These are phyloP conservation scores for Toxotes lorentzi DNA, from an alignment of 2,797 vertebrate genomes.

Conservation along the genomic window DNA sequence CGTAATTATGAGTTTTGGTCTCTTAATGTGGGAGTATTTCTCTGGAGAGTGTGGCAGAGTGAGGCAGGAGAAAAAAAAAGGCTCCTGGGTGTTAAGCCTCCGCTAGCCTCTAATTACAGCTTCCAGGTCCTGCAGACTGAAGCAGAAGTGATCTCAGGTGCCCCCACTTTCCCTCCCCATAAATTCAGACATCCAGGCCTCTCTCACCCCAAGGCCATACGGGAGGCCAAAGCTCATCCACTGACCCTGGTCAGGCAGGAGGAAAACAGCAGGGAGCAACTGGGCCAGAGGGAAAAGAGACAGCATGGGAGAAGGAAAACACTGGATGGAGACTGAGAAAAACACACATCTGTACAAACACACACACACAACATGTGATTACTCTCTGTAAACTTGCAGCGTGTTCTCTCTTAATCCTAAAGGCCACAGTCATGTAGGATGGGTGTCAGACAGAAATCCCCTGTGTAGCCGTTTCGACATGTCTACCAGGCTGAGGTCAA, in stretches of 20 bases:
- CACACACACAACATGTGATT: constrained; percentile 16
- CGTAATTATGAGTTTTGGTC: constrained; percentile 72
- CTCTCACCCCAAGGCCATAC: constrained; percentile 45
- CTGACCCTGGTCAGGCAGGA: constrained; percentile 57
- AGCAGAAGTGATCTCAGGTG: constrained; percentile 43
- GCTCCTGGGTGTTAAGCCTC: constrained; percentile 46
- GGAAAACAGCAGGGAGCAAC: constrained; percentile 51
- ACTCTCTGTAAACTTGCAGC: constrained; percentile 5
- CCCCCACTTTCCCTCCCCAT: constrained; percentile 2
- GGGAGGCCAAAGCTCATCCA: constrained; percentile 65
- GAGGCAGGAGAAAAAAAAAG: constrained; percentile 18
- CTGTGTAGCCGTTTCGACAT: constrained; percentile 44
- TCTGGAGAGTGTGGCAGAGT: constrained; percentile 25
- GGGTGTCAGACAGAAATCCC: constrained; percentile 25
- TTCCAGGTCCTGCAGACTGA: constrained; percentile 64
- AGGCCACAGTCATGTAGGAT: constrained; percentile 10
- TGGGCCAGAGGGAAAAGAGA: constrained; percentile 53
- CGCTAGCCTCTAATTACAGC: constrained; percentile 75
- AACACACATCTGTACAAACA: constrained; percentile 51
- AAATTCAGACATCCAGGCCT: constrained; percentile 34
- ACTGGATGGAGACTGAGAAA: constrained; percentile 16
- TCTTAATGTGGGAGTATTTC: constrained; percentile 64
- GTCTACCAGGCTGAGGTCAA: constrained; percentile 32
- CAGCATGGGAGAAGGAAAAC: constrained; percentile 50
- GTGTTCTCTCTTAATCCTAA: constrained; percentile 1